Evolutionary conservation across 2,113 vertebrate genomes (phyloP).

Genomic region (Thymallus thymallus): DNA sequence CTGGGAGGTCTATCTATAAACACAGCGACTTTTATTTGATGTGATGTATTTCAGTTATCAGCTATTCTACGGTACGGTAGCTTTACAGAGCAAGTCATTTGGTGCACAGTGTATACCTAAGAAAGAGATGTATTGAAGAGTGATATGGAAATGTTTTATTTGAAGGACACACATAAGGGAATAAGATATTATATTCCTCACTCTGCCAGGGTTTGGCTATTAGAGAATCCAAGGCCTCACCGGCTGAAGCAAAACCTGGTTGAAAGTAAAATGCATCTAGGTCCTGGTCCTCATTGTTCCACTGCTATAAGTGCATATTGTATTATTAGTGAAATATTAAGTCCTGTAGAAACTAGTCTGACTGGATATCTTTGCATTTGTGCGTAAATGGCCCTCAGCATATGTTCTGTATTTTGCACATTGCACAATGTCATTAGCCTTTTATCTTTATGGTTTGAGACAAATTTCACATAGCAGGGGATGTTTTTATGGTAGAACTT

Average conservation of each 20-base stretch:
- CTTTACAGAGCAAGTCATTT: neutral
- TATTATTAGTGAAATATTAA: constrained; percentile 54
- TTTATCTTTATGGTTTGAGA: constrained; percentile 29
- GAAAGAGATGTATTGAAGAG: neutral
- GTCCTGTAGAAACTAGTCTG: constrained; percentile 56
- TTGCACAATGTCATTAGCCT: constrained; percentile 40
- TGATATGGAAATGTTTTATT: constrained; percentile 51
- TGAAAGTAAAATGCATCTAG: constrained; percentile 61
- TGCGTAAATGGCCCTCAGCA: constrained; percentile 50
- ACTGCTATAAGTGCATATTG: constrained; percentile 53
- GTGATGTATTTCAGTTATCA: neutral
- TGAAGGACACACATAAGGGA: constrained; percentile 66
- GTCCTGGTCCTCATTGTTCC: constrained; percentile 51
- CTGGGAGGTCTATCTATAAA: neutral
- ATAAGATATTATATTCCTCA: constrained; percentile 47
- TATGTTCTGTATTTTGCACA: constrained; percentile 31
- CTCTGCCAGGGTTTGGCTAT: constrained; percentile 47
- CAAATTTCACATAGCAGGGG: constrained; percentile 26
- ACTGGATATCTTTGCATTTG: constrained; percentile 61
- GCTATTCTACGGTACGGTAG: neutral
- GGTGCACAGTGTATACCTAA: neutral
- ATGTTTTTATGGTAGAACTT: neutral
- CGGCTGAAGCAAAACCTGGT: constrained; percentile 61
- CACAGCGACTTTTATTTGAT: neutral
- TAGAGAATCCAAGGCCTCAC: constrained; percentile 63